Base-by-base conservation (phyloP, 2,888 invertebrate species). In the Acleris holmiana region DNA sequence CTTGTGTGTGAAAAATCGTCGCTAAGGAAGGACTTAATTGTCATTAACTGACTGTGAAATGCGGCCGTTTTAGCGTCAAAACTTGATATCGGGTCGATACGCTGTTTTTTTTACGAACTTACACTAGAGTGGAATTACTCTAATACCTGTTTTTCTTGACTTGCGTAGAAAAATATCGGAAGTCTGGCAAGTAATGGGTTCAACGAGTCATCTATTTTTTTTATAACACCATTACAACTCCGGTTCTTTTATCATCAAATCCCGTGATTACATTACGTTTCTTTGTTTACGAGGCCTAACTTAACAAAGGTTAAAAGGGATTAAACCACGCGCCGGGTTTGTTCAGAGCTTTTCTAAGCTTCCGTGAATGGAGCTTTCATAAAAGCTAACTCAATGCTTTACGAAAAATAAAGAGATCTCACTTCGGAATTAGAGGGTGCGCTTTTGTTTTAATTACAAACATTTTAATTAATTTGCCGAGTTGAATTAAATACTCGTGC, bases 281-380 rank as follows among this genome's bases (percentile, higher is more conserved):
- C 63, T 57, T 63, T 63, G 63, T 63, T 57, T 57, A 63, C 51
- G 50, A 40, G 55, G 35, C 47, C 51, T 40, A 55, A 56, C 54
- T 61, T 48, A 58, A 25, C n/a, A 29, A 49, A 61, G 64, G 56
- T 66, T 58, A 65, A 62, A 61, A 51, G 50, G 61, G 67, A 66
- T 66, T 68, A 59, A 64, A 62, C 57, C 54, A 51, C 44, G 47
- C 57, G 55, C 61, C 40, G 54, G 29, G 61, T 61, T 58, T 68
- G 68, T 66, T 66, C 56, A 23, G 54, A 49, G 63, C 63, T 69
- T 65, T 66, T 49, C 56, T 63, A 25, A 59, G 61, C 55, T 48
- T 25, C 17, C 60, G 56, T 64, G 57, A 63, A 57, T 51, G 40
- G 29, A 51, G 56, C 63, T 57, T 57, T 57, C 51, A 57, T 51